A percentile compares a stretch with the other conserved stretches of the same genome.
phyloP scores from a whole-genome alignment of 2,113 vertebrate genomes.

The Lophotis ruficrista region DNA sequence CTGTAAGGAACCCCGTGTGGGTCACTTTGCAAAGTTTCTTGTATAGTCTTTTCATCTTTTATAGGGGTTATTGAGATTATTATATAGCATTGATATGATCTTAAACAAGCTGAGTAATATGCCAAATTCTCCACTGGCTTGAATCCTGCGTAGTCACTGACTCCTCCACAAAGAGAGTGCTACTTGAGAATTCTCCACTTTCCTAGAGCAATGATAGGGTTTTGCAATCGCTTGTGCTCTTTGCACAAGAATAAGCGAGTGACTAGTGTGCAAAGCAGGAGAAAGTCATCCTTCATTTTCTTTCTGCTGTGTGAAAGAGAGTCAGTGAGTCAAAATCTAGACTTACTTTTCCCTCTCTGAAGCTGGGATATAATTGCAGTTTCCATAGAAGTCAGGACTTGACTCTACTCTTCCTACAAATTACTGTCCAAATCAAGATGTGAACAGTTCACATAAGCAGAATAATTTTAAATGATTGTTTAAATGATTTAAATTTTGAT shows the following conservation, averaged over 20 bases:
- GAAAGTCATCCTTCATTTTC: not conserved
- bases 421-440: not conserved
- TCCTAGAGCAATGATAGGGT: not conserved
- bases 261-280: not conserved
- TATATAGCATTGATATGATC: not conserved
- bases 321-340: not conserved
- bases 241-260: not conserved
- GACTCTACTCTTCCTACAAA: not conserved
- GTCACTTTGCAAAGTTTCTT: not conserved
- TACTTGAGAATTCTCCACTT: not conserved
- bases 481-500: not conserved
- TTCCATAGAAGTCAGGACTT: not conserved
- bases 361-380: not conserved
- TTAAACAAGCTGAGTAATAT: not conserved
- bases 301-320: not conserved
- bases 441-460: not conserved
- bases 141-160: not conserved
- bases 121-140: not conserved
- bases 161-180: not conserved
- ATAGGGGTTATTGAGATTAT: not conserved
- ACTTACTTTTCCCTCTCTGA: not conserved
- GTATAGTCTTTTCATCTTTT: not conserved
- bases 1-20: not conserved
- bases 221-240: not conserved
- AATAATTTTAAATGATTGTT: not conserved